Conservation (phyloP, 2,113 vertebrate species). For the Gavialis gangeticus region DNA sequence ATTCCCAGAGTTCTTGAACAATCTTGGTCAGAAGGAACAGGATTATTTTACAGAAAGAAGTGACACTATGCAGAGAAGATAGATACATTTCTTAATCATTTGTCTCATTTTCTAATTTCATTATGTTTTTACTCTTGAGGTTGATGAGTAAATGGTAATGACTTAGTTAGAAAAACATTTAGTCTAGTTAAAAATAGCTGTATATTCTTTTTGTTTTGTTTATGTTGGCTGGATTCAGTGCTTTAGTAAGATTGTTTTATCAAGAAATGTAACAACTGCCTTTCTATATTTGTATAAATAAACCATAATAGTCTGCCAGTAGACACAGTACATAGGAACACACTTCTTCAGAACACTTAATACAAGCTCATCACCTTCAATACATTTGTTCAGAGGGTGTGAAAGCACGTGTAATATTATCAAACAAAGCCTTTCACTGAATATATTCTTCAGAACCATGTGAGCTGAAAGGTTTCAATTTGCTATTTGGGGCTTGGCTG, state of each 20-base stretch:
- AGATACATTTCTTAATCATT: not conserved
- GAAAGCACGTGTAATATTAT: not conserved
- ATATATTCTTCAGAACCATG: not conserved
- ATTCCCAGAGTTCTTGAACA: slow-evolving; percentile 23
- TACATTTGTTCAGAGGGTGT: not conserved
- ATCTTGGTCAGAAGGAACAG: not conserved
- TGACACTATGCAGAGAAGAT: not conserved
- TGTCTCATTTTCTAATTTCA: not conserved
- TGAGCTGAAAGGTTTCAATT: not conserved
- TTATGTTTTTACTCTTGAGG: not conserved
- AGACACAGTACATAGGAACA: not conserved
- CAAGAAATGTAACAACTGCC: not conserved
- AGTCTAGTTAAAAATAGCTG: not conserved
- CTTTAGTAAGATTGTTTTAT: not conserved
- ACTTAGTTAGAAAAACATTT: not conserved
- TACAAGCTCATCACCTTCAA: not conserved
- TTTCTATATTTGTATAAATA: not conserved
- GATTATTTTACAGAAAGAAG: slow-evolving; percentile 6
- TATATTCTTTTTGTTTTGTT: not conserved
- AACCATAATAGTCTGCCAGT: not conserved
- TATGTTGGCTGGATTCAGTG: not conserved
- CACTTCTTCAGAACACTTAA: not conserved
- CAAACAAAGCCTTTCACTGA: not conserved
- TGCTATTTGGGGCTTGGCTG: not conserved
- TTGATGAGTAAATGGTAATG: not conserved